These are phyloP conservation scores for Knipowitschia caucasica DNA, from an alignment of 2,797 vertebrate genomes.

Conservation along the genomic window DNA sequence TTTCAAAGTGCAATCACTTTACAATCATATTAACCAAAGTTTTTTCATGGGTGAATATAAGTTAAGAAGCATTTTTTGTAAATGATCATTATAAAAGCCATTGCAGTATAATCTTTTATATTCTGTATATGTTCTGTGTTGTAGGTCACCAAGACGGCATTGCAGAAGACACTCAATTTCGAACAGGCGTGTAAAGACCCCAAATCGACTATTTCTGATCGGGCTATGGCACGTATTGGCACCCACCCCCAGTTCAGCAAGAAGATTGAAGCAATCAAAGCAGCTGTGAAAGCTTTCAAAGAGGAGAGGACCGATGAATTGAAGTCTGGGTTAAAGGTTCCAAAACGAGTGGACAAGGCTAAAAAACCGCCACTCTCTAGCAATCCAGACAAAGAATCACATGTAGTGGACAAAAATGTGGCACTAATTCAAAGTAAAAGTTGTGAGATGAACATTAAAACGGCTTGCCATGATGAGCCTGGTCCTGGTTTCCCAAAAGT, in stretches of 20 bases:
- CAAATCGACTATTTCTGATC: constrained; percentile 75
- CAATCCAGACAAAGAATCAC: not conserved
- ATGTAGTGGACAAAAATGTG: not conserved
- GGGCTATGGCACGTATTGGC: constrained; percentile 85
- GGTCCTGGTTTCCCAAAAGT: not conserved
- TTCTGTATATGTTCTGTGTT: not conserved
- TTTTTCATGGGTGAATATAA: no score
- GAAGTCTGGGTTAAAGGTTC: constrained; percentile 9
- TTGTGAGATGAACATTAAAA: constrained; percentile 14
- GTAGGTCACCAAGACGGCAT: constrained; percentile 85
- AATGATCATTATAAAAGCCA: not conserved
- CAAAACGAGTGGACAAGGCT: constrained; percentile 16
- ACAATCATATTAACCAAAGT: no score
- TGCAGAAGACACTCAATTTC: constrained; percentile 84
- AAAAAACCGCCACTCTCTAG: constrained; percentile 5
- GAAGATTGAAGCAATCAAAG: constrained; percentile 81
- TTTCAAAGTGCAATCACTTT: no score
- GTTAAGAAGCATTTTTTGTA: no score
- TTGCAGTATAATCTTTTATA: not conserved
- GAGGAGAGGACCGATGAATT: constrained; percentile 52
- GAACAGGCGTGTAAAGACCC: constrained; percentile 85
- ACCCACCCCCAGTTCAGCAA: constrained; percentile 83
- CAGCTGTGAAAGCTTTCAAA: constrained; percentile 72
- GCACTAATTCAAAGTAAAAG: constrained; percentile 13
- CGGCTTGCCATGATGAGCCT: not conserved